Evolutionary conservation across 1,140 invertebrate species (phyloP).

Genomic region (Trachymyrmex septentrionalis): DNA sequence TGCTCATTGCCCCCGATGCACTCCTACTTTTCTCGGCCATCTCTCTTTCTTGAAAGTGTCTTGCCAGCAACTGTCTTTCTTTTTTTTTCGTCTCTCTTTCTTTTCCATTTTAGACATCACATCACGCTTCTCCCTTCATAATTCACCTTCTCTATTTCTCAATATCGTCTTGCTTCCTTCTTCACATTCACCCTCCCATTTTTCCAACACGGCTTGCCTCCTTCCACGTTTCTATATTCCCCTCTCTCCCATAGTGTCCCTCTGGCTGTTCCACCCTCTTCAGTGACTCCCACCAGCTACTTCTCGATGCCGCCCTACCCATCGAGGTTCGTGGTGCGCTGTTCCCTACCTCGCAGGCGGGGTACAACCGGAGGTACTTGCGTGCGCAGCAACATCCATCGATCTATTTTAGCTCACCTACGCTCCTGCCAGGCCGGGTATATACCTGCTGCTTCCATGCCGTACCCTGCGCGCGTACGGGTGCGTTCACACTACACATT

Average conservation of each 20-base stretch:
- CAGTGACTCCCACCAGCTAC: constrained; percentile 60
- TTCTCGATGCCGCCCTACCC: constrained; percentile 53
- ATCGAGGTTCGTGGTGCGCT: constrained; percentile 54
- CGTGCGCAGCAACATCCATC: constrained; percentile 80
- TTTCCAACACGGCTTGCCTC: constrained; percentile 47
- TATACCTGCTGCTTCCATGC: constrained; percentile 65
- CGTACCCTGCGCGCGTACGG: constrained; percentile 53
- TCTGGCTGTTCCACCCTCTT: constrained; percentile 60
- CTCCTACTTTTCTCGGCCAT: constrained; percentile 12
- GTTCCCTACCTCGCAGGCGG: constrained; percentile 63
- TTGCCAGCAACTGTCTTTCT: constrained; percentile 7
- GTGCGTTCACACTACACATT: constrained; percentile 69
- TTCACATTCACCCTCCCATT: constrained; percentile 16
- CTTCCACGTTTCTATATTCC: constrained; percentile 43
- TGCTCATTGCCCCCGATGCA: too few relatives aligned
- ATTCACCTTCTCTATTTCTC: constrained; percentile 48
- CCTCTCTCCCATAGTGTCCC: constrained; percentile 39
- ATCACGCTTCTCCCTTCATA: constrained; percentile 12
- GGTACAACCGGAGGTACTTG: constrained; percentile 74
- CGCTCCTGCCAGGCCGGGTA: constrained; percentile 68
- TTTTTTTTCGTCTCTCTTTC: constrained; percentile 16
- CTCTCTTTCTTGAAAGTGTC: constrained; percentile 9
- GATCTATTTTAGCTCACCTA: constrained; percentile 81
- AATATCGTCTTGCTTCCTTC: constrained; percentile 1
- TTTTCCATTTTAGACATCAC: constrained; percentile 14